A percentile compares a stretch with the other conserved stretches of the same genome.
phyloP scores from a whole-genome alignment of 2,888 invertebrate species.

The Notodonta ziczac region DNA sequence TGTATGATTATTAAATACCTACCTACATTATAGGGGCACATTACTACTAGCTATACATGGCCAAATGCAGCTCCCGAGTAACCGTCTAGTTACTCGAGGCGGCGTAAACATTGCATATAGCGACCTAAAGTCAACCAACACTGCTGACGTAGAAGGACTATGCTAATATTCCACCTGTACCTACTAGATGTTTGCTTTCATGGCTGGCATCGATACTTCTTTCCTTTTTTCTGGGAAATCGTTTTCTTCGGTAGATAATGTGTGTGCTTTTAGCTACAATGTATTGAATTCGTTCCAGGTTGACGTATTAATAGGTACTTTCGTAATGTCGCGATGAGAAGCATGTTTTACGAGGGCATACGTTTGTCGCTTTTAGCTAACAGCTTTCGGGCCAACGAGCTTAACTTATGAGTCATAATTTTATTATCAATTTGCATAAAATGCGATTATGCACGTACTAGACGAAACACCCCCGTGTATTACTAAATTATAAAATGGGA shows the following conservation, averaged over 20 bases:
- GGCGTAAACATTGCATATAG: not conserved
- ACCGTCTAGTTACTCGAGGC: no score
- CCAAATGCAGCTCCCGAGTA: no score
- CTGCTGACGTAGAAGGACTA: not conserved
- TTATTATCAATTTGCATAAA: not conserved
- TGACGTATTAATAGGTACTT: conserved; percentile 26
- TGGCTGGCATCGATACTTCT: not conserved
- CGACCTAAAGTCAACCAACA: not conserved
- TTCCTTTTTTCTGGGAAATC: not conserved
- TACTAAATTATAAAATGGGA: not conserved
- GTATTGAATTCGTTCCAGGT: conserved; percentile 15
- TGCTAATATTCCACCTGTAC: not conserved
- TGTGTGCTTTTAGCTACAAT: conserved; percentile 4
- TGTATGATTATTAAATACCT: no score
- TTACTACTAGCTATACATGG: not conserved
- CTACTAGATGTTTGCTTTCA: not conserved
- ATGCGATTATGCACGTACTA: not conserved
- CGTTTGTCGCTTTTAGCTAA: conserved; percentile 12
- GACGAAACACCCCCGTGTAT: not conserved
- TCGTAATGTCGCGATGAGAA: conserved; percentile 22
- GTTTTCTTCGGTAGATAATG: not conserved
- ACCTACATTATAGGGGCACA: not conserved
- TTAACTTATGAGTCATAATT: not conserved
- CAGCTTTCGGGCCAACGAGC: conserved; percentile 2
- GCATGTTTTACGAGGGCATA: conserved; percentile 21